A percentile compares a stretch with the other conserved stretches of the same genome.
These are phyloP conservation scores for Emydoidea blandingii DNA, from an alignment of 2,797 vertebrate species.

Conservation along the genomic window DNA sequence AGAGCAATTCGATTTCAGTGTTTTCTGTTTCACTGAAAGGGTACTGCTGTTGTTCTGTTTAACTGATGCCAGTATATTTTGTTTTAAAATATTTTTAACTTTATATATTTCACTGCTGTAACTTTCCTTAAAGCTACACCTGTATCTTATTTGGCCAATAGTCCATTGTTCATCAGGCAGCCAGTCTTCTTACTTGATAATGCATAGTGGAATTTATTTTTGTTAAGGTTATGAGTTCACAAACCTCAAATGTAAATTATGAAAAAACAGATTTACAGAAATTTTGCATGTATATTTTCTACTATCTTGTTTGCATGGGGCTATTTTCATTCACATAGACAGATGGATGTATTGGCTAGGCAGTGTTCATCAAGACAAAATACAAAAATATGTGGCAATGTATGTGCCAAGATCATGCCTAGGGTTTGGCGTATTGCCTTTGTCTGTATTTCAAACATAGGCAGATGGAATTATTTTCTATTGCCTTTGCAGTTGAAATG, in stretches of 20 bases:
- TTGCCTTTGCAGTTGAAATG: neutral
- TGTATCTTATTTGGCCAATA: neutral
- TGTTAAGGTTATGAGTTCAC: neutral
- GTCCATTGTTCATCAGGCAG: neutral
- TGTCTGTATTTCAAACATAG: neutral
- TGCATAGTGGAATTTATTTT: neutral
- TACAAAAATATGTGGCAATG: conserved; percentile 35
- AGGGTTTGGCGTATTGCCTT: conserved; percentile 8
- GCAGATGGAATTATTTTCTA: neutral
- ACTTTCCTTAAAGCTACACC: neutral
- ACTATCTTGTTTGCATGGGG: conserved; percentile 14
- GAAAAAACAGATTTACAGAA: neutral
- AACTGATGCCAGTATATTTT: neutral
- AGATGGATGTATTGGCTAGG: conserved; percentile 45
- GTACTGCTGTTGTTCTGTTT: neutral
- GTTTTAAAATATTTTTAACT: neutral
- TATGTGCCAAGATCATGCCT: conserved; percentile 15
- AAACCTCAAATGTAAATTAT: neutral
- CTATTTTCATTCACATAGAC: conserved; percentile 50
- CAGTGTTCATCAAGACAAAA: neutral
- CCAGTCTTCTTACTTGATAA: conserved; percentile 9
- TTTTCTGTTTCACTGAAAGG: neutral
- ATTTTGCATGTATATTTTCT: conserved; percentile 35
- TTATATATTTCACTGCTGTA: neutral
- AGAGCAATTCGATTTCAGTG: neutral